phyloP scores from a whole-genome alignment of 2,113 vertebrate genomes.

The Nanorana parkeri region DNA sequence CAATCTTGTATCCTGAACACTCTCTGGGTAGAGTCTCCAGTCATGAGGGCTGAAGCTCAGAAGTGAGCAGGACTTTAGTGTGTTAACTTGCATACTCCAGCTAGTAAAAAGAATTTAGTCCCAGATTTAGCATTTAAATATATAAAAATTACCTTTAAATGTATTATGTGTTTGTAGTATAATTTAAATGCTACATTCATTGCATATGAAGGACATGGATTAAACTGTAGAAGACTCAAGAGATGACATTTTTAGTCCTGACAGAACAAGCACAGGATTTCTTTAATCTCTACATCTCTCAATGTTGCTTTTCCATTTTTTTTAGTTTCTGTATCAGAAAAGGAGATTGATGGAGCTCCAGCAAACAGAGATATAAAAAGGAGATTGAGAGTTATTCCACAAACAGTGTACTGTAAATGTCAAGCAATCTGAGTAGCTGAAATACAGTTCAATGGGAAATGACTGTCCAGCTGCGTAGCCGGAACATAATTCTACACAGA shows the following conservation, averaged over 20 bases:
- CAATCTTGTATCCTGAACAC: no score
- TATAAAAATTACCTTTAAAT: no score
- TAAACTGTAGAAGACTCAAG: not conserved
- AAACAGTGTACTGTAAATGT: slow-evolving; percentile 42
- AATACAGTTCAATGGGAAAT: slow-evolving; percentile 59
- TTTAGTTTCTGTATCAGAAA: not conserved
- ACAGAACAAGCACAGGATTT: slow-evolving; percentile 12
- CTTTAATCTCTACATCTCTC: slow-evolving; percentile 11
- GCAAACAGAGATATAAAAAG: slow-evolving; percentile 10
- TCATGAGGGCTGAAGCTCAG: no score
- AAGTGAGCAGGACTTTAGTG: no score
- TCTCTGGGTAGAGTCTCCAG: no score
- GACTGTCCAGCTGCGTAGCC: slow-evolving; percentile 66
- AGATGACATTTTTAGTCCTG: slow-evolving; percentile 18
- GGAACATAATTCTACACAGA: slow-evolving; percentile 62
- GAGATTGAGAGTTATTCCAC: not conserved
- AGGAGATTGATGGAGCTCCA: not conserved
- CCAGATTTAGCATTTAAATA: no score
- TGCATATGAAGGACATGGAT: not conserved
- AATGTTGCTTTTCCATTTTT: slow-evolving; percentile 3
- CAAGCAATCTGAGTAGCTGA: slow-evolving; percentile 60
- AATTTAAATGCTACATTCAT: not conserved
- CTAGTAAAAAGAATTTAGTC: no score
- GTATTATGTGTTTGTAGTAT: not conserved
- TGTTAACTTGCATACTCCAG: no score